These are phyloP conservation scores for Lasiurus borealis DNA, from an alignment of 2,113 vertebrate species.

Conservation along the genomic window DNA sequence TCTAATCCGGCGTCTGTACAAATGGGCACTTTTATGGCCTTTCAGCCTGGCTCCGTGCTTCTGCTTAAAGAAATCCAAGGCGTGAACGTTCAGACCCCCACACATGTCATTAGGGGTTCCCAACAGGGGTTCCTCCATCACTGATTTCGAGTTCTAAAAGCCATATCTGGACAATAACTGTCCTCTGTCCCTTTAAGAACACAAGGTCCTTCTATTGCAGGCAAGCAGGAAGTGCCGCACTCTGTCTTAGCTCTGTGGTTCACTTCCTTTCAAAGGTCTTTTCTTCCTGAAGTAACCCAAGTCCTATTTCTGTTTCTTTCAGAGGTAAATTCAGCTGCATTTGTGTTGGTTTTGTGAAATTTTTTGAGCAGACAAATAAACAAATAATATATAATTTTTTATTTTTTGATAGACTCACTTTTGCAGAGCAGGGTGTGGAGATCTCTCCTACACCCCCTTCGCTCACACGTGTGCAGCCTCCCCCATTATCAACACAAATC, in stretches of 20 bases:
- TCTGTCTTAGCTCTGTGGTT: background rate
- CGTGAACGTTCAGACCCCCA: background rate
- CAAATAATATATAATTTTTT: background rate
- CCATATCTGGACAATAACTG: background rate
- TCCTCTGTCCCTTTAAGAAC: conserved; percentile 69
- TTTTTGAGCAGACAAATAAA: background rate
- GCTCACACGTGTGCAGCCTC: background rate
- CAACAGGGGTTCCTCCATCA: too few relatives aligned
- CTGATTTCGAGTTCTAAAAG: background rate
- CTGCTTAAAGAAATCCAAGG: background rate
- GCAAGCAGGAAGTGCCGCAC: conserved; percentile 68
- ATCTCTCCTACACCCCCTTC: background rate
- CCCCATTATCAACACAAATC: background rate
- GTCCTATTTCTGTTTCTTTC: conserved; percentile 21
- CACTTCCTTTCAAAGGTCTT: conserved; percentile 75
- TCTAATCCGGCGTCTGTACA: background rate
- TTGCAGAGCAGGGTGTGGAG: conserved; percentile 4
- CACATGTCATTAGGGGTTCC: background rate
- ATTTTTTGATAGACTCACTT: background rate
- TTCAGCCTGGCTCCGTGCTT: background rate
- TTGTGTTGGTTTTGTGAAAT: conserved; percentile 30
- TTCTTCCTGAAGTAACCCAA: conserved; percentile 61
- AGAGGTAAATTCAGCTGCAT: background rate
- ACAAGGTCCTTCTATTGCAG: conserved; percentile 25
- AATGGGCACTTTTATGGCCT: background rate